Percentiles rank a stretch among this genome's conserved stretches.
Conservation (phyloP, 2,113 vertebrate genomes). For the Datnioides undecimradiatus region DNA sequence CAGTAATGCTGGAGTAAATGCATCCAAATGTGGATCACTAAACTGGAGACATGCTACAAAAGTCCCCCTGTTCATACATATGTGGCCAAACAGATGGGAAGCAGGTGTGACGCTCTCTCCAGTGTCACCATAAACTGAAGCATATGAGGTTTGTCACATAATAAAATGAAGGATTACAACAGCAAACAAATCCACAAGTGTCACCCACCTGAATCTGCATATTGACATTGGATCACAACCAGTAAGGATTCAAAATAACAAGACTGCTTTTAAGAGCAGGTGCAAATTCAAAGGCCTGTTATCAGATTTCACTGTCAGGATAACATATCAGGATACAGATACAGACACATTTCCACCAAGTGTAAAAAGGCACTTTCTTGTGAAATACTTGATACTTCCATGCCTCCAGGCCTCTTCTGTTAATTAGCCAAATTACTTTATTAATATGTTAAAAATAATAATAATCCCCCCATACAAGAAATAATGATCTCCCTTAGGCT, state of each 20-base stretch:
- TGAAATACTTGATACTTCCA: neutral
- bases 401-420: neutral
- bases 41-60: neutral
- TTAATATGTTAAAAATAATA: constrained; percentile 12
- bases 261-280: neutral
- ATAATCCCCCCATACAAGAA: constrained; percentile 3
- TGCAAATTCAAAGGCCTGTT: neutral
- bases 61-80: neutral
- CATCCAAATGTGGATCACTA: neutral
- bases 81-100: neutral
- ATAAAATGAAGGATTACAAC: neutral
- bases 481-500: neutral
- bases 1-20: neutral
- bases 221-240: neutral
- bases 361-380: neutral
- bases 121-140: neutral
- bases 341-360: neutral
- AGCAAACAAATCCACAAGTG: neutral
- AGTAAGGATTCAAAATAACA: neutral
- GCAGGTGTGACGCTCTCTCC: neutral
- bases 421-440: neutral
- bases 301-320: neutral
- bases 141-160: neutral
- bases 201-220: neutral
- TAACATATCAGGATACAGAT: neutral